These are phyloP conservation scores for Bradypodion pumilum DNA, from an alignment of 2,797 vertebrate species.

Conservation along the genomic window DNA sequence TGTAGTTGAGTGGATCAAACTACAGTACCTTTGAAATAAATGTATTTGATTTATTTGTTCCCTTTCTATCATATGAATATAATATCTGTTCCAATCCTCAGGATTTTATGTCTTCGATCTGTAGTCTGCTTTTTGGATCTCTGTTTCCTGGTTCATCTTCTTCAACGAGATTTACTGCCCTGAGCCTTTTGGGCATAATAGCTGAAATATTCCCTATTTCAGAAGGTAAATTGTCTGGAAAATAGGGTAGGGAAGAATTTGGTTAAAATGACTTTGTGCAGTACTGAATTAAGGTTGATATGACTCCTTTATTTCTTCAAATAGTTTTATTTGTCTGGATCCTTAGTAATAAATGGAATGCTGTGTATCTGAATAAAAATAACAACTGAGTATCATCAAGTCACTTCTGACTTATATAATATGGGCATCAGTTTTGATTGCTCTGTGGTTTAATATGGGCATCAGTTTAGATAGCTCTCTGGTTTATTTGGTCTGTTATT, in stretches of 20 bases:
- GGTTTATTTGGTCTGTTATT: too few species aligned
- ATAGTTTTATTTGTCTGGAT: background rate
- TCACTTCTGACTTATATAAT: too few species aligned
- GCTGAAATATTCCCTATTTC: slow-evolving; percentile 81
- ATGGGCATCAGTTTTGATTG: too few species aligned
- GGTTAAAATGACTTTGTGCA: background rate
- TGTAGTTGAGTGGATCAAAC: background rate
- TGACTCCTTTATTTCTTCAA: background rate
- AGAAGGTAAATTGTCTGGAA: slow-evolving; percentile 67
- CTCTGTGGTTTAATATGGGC: too few species aligned
- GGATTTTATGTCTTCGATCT: slow-evolving; percentile 89
- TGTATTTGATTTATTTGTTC: background rate
- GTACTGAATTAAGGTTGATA: background rate
- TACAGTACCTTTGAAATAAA: background rate
- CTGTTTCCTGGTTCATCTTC: slow-evolving; percentile 91
- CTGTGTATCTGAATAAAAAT: background rate
- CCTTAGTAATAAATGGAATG: background rate
- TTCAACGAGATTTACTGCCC: slow-evolving; percentile 86
- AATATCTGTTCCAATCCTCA: slow-evolving; percentile 60
- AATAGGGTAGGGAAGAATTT: background rate
- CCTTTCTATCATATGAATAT: background rate
- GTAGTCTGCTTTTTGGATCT: slow-evolving; percentile 83
- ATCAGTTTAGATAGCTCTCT: too few species aligned
- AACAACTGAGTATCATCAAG: too few species aligned
- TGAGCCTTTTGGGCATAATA: slow-evolving; percentile 86